Conservation (phyloP, 2,797 vertebrate genomes). For the Arremon aurantiirostris region DNA sequence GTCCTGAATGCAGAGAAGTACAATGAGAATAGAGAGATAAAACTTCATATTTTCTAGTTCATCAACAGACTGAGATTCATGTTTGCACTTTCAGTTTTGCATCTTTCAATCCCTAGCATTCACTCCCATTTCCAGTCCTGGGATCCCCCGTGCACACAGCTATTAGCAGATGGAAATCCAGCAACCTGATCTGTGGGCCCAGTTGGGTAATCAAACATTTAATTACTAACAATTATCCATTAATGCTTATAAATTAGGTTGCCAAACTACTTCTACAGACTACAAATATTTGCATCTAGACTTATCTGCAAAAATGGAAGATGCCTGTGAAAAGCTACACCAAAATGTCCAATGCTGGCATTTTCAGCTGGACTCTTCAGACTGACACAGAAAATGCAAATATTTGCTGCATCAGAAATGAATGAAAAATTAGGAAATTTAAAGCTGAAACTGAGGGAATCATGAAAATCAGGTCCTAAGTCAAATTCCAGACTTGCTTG, state of each 20-base stretch:
- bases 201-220: slow-evolving; percentile 61
- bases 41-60: neutral
- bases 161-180: slow-evolving; percentile 48
- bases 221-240: slow-evolving; percentile 64
- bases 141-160: neutral
- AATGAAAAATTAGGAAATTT: neutral
- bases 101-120: neutral
- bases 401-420: neutral
- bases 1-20: neutral
- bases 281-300: slow-evolving; percentile 49
- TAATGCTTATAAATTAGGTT: slow-evolving; percentile 63
- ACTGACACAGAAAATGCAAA: neutral
- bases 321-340: neutral
- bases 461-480: neutral
- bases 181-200: slow-evolving; percentile 45
- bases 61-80: neutral
- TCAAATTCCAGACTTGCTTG: neutral
- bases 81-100: neutral
- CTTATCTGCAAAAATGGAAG: neutral
- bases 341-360: rapidly evolving
- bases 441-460: neutral
- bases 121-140: neutral
- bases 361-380: neutral
- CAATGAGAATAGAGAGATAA: neutral
- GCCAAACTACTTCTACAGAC: slow-evolving; percentile 29